These are phyloP conservation scores for Peromyscus aztecus DNA, from an alignment of 2,797 vertebrate species.

Conservation along the genomic window DNA sequence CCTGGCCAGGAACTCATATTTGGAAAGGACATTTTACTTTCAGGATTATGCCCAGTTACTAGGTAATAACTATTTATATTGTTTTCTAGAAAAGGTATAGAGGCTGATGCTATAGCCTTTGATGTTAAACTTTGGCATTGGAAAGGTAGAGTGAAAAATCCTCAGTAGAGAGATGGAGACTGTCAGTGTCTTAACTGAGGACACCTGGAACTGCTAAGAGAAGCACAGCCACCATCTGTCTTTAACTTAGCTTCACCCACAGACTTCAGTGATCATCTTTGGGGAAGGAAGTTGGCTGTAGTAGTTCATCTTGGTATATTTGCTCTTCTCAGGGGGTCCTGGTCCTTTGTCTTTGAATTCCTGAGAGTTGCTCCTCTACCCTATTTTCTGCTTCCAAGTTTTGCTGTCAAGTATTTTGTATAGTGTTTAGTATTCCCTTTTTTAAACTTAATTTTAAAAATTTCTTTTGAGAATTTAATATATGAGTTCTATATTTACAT, in stretches of 20 bases:
- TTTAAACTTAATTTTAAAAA: neutral
- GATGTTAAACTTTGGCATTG: conserved; percentile 38
- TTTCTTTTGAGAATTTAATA: neutral
- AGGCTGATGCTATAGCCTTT: neutral
- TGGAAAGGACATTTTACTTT: conserved; percentile 7
- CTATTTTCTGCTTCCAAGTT: neutral
- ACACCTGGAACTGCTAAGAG: neutral
- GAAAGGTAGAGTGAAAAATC: neutral
- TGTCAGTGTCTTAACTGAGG: neutral
- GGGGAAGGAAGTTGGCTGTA: neutral
- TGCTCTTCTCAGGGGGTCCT: neutral
- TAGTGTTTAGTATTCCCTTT: neutral
- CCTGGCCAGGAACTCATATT: neutral
- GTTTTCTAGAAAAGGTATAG: neutral
- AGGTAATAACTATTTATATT: neutral
- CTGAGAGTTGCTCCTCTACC: neutral
- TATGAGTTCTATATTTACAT: neutral
- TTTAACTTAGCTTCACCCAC: neutral
- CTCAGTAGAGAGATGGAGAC: neutral
- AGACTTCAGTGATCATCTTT: neutral
- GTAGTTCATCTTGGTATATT: neutral
- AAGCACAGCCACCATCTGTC: neutral
- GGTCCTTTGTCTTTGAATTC: neutral
- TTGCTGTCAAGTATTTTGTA: neutral
- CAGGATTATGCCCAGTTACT: conserved; percentile 1